Percentiles rank a stretch among this genome's conserved stretches.
These are phyloP conservation scores for Micrastur ruficollis DNA, from an alignment of 2,797 vertebrate species.

Conservation along the genomic window DNA sequence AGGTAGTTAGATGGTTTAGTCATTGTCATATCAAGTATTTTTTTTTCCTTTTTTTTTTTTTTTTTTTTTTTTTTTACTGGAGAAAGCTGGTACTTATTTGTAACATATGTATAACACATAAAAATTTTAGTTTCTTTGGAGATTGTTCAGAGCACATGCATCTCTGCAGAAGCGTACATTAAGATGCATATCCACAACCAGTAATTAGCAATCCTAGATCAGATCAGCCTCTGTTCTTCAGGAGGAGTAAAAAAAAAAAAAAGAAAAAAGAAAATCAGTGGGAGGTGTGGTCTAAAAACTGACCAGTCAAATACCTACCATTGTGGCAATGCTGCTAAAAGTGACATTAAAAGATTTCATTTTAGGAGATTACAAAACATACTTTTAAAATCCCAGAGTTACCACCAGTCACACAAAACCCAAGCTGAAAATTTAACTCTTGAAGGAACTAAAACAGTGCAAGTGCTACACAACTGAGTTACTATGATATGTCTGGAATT, in stretches of 20 bases:
- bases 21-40: not conserved
- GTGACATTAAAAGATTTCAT: not conserved
- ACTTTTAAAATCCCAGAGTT: not conserved
- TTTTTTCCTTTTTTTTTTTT: not conserved
- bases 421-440: not conserved
- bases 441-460: not conserved
- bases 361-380: not conserved
- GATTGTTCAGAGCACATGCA: not conserved
- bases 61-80: not conserved
- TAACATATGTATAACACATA: not conserved
- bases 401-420: not conserved
- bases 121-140: not conserved
- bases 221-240: not conserved
- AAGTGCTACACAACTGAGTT: not conserved
- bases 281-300: not conserved
- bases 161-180: not conserved
- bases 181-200: not conserved
- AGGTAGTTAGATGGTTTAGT: not conserved
- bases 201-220: not conserved
- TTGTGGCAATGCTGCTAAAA: not conserved
- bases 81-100: not conserved
- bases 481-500: not conserved
- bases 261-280: accelerated
- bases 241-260: no score
- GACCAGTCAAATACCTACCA: not conserved